Evolutionary conservation across 2,888 invertebrate species (phyloP).

Genomic region (Drosophila longiperda): DNA sequence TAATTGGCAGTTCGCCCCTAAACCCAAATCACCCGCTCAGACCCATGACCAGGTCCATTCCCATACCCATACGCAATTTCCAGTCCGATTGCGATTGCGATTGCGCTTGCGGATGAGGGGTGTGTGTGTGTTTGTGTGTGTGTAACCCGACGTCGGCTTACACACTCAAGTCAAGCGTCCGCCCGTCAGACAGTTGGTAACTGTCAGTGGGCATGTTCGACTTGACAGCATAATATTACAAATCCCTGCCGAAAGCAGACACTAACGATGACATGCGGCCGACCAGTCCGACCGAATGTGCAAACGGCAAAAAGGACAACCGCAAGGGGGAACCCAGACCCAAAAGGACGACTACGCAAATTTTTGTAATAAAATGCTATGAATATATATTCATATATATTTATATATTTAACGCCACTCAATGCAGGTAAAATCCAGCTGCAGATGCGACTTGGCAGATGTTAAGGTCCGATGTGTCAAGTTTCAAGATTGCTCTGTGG

Average conservation of each 20-base stretch:
- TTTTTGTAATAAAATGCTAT: conserved; percentile 51
- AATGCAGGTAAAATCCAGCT: conserved; percentile 40
- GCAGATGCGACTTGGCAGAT: conserved; percentile 28
- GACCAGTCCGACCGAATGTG: conserved; percentile 24
- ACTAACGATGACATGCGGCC: conserved; percentile 76
- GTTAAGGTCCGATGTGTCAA: conserved; percentile 24
- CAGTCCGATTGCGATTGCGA: conserved; percentile 22
- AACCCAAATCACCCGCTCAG: conserved; percentile 7
- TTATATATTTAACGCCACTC: conserved; percentile 23
- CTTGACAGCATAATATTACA: conserved; percentile 83
- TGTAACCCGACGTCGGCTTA: conserved; percentile 68
- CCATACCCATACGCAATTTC: conserved; percentile 4
- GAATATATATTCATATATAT: background rate
- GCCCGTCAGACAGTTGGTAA: conserved; percentile 72
- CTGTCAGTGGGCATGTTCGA: conserved; percentile 80
- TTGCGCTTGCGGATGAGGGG: conserved; percentile 39
- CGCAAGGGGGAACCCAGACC: conserved; percentile 41
- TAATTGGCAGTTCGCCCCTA: conserved; percentile 81
- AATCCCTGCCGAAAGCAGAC: conserved; percentile 82
- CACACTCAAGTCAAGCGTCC: conserved; percentile 74
- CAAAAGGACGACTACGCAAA: conserved; percentile 46
- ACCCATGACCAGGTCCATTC: background rate
- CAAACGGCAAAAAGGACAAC: conserved; percentile 69
- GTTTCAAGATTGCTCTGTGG: conserved; percentile 28
- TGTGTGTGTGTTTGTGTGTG: conserved; percentile 65